phyloP scores from a whole-genome alignment of 1,140 invertebrate genomes.

The Drosophila kurseongensis region DNA sequence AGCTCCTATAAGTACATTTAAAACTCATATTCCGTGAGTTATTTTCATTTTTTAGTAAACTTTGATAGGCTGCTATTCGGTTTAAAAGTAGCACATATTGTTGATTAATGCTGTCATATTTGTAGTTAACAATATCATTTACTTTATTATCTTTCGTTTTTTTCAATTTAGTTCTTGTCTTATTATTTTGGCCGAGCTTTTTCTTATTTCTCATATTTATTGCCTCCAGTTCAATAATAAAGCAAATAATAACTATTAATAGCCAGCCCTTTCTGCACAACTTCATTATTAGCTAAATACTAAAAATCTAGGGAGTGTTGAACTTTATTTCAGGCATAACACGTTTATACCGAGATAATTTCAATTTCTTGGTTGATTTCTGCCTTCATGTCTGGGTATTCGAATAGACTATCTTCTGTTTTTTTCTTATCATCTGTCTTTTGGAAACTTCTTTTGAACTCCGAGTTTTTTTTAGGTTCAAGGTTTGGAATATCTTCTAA shows the following conservation, averaged over 20 bases:
- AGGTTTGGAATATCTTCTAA: background rate
- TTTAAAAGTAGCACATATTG: background rate
- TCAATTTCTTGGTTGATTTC: slow-evolving; percentile 1
- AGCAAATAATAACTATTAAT: no score
- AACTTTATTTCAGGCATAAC: background rate
- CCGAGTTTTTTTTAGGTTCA: background rate
- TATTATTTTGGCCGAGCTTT: background rate
- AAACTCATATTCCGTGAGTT: no score
- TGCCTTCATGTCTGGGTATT: background rate
- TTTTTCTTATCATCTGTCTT: background rate
- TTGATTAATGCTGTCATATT: background rate
- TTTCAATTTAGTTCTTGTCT: background rate
- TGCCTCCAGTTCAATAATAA: background rate
- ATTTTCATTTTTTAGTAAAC: background rate
- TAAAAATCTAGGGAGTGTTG: background rate
- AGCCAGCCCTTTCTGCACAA: background rate
- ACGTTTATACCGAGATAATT: background rate
- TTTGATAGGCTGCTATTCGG: background rate
- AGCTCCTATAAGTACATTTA: no score
- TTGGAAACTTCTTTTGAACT: background rate
- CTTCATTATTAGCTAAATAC: background rate
- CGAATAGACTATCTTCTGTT: background rate
- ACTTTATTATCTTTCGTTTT: no score
- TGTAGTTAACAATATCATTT: slow-evolving; percentile 1
- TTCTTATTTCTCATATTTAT: background rate